A percentile compares a stretch with the other conserved stretches of the same genome.
Conservation (phyloP, 1,140 invertebrate genomes). For the Megalonaias nervosa region DNA sequence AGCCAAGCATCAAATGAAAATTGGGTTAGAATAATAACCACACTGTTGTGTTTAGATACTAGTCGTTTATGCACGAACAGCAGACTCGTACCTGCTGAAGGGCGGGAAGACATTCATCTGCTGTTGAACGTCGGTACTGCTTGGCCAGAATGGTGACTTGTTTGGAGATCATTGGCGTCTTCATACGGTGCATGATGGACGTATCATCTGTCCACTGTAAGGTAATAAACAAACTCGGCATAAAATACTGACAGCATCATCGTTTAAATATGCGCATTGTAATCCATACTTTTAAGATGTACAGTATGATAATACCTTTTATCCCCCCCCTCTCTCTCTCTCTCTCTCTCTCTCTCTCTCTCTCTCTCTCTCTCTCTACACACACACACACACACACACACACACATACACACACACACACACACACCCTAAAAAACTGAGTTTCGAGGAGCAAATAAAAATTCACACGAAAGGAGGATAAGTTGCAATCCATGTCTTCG, state of each 20-base stretch:
- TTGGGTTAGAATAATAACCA: not conserved
- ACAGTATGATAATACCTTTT: too few relatives aligned
- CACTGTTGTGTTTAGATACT: not conserved
- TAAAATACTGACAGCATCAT: not conserved
- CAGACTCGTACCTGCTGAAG: constrained; percentile 16
- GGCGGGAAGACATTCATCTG: constrained; percentile 24
- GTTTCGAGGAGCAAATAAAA: too few relatives aligned
- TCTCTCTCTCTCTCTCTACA: too few relatives aligned
- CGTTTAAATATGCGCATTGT: too few relatives aligned
- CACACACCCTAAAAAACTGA: too few relatives aligned
- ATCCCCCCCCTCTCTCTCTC: too few relatives aligned
- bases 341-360: too few relatives aligned
- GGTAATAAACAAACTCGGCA: not conserved
- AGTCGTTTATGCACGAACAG: not conserved
- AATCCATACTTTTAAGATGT: too few relatives aligned
- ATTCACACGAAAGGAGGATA: too few relatives aligned
- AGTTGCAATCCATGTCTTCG: too few relatives aligned
- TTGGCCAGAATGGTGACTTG: constrained; percentile 25
- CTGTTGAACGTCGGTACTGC: constrained; percentile 24
- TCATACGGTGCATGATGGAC: constrained; percentile 15
- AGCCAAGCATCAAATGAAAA: not conserved
- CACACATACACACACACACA: too few relatives aligned
- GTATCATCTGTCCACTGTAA: constrained; percentile 35
- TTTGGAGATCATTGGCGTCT: constrained; percentile 8
- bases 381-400: too few relatives aligned